phyloP scores from a whole-genome alignment of 1,140 invertebrate species.

The Ceratina japonica region DNA sequence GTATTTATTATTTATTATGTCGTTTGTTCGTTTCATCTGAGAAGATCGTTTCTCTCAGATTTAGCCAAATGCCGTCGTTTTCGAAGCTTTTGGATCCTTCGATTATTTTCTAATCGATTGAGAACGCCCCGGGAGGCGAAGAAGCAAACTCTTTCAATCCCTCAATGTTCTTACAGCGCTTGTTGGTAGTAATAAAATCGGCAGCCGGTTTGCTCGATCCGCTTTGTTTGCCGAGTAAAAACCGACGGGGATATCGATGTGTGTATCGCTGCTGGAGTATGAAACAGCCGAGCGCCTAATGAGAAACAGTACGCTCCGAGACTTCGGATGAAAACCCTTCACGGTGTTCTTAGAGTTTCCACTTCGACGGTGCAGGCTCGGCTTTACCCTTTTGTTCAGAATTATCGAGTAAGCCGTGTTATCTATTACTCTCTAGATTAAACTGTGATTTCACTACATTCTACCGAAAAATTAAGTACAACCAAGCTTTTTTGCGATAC shows the following conservation, averaged over 20 bases:
- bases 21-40: too few species aligned
- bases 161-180: neutral
- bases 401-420: constrained; percentile 38
- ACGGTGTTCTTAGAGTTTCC: constrained; percentile 9
- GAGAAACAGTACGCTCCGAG: constrained; percentile 38
- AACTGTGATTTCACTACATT: constrained; percentile 14
- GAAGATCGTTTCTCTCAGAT: too few species aligned
- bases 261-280: neutral
- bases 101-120: neutral
- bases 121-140: too few species aligned
- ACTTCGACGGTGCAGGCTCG: neutral
- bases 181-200: constrained; percentile 22
- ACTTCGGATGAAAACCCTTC: constrained; percentile 14
- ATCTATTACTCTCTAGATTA: constrained; percentile 38
- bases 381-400: constrained; percentile 42
- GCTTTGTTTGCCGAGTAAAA: constrained; percentile 15
- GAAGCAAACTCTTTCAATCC: neutral
- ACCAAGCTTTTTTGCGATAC: constrained; percentile 11
- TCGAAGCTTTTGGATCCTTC: neutral
- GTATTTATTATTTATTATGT: too few species aligned
- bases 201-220: neutral
- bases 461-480: constrained; percentile 15
- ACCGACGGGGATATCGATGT: neutral
- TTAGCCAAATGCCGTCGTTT: neutral
- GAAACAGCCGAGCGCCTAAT: constrained; percentile 14